A percentile compares a stretch with the other conserved stretches of the same genome.
Evolutionary conservation across 2,888 invertebrate genomes (phyloP).

Genomic region (Lamellibrachia columna): DNA sequence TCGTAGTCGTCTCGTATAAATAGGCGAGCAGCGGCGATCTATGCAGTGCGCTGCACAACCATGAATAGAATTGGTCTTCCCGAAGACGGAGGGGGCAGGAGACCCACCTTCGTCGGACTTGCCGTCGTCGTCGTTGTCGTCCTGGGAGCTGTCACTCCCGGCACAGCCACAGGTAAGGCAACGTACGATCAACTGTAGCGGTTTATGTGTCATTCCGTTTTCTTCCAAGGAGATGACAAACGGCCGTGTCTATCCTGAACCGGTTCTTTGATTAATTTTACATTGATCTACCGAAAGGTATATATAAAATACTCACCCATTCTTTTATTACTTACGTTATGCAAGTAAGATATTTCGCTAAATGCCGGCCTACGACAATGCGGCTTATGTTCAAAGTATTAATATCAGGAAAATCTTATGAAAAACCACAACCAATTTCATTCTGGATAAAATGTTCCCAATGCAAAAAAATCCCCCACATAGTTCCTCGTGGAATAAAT

Average conservation of each 20-base stretch:
- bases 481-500: too few relatives aligned
- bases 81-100: neutral
- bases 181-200: neutral
- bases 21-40: neutral
- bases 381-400: too few relatives aligned
- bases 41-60: neutral
- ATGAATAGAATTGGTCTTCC: neutral
- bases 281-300: neutral
- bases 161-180: neutral
- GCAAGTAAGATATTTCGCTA: neutral
- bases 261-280: neutral
- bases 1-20: neutral
- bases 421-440: too few relatives aligned
- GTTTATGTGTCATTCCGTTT: neutral
- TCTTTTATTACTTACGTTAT: neutral
- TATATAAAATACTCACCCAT: neutral
- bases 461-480: too few relatives aligned
- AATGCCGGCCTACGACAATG: too few relatives aligned
- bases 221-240: too few relatives aligned
- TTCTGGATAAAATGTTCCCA: too few relatives aligned
- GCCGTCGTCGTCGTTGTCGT: neutral
- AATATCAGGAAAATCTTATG: too few relatives aligned
- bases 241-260: too few relatives aligned
- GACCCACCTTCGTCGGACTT: neutral
- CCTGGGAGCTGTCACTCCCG: neutral